These are phyloP conservation scores for Willisornis vidua DNA, from an alignment of 2,113 vertebrate genomes.

Conservation along the genomic window DNA sequence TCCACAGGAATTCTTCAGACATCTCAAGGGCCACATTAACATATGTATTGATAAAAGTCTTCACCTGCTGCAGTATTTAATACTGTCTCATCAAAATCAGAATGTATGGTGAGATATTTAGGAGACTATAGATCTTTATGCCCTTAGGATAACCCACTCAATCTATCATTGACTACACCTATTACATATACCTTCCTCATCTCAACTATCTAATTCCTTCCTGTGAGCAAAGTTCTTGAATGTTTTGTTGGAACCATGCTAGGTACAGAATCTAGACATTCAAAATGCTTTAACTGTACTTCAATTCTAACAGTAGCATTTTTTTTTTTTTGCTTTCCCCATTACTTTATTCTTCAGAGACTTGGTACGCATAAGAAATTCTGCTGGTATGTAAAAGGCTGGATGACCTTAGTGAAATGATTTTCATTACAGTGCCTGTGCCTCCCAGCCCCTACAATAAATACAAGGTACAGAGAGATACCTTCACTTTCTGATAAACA, in stretches of 20 bases:
- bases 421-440: background rate
- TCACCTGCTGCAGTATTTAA: slow-evolving; percentile 36
- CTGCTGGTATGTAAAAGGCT: background rate
- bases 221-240: background rate
- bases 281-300: background rate
- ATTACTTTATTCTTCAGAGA: background rate
- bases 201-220: background rate
- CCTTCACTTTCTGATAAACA: background rate
- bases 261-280: background rate
- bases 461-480: background rate
- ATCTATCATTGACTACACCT: background rate
- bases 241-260: background rate
- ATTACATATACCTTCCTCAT: background rate
- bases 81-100: slow-evolving; percentile 27
- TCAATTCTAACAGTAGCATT: background rate
- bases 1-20: background rate
- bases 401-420: background rate
- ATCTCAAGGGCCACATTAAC: slow-evolving; percentile 24
- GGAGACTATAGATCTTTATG: slow-evolving; percentile 34
- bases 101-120: slow-evolving; percentile 22
- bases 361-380: background rate
- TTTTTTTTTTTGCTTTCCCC: background rate
- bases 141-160: background rate
- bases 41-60: slow-evolving; percentile 13
- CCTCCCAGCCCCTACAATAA: background rate